Evolutionary conservation across 2,113 vertebrate genomes (phyloP).

Genomic region (Neodontobutis hainanensis): DNA sequence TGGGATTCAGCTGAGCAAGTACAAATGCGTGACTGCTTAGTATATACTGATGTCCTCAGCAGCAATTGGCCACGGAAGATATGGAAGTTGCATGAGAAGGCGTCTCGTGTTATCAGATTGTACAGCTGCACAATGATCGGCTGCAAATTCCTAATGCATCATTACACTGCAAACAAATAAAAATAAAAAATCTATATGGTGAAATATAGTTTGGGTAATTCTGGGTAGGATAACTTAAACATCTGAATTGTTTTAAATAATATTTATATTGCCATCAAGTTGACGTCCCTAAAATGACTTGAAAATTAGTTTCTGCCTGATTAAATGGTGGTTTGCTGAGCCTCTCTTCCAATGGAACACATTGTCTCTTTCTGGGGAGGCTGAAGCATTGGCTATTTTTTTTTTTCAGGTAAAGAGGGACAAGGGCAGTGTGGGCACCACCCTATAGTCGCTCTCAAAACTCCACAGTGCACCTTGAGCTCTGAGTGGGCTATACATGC

Average conservation of each 20-base stretch:
- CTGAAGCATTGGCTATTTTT: conserved; percentile 62
- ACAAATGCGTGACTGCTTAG: conserved; percentile 35
- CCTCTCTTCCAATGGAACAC: conserved; percentile 54
- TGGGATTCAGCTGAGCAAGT: conserved; percentile 42
- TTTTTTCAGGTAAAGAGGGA: conserved; percentile 74
- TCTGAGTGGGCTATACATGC: conserved; percentile 72
- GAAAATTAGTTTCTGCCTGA: background rate
- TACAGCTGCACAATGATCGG: conserved; percentile 14
- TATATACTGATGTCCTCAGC: conserved; percentile 28
- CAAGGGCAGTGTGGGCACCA: conserved; percentile 71
- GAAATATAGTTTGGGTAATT: too few relatives aligned
- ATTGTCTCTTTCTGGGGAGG: conserved; percentile 68
- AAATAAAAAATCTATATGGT: background rate
- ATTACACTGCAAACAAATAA: background rate
- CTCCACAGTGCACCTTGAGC: conserved; percentile 68
- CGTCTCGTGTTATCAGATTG: conserved; percentile 22
- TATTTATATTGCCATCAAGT: background rate
- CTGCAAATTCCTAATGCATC: background rate
- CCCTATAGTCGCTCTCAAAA: conserved; percentile 70
- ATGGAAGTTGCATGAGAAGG: conserved; percentile 8
- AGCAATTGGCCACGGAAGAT: conserved; percentile 21
- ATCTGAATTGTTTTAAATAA: too few relatives aligned
- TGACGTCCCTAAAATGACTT: background rate
- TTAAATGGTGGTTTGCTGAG: conserved; percentile 42
- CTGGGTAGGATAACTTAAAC: background rate